A percentile compares a stretch with the other conserved stretches of the same genome.
phyloP scores from a whole-genome alignment of 2,113 vertebrate genomes.

The Periophthalmus modestus region DNA sequence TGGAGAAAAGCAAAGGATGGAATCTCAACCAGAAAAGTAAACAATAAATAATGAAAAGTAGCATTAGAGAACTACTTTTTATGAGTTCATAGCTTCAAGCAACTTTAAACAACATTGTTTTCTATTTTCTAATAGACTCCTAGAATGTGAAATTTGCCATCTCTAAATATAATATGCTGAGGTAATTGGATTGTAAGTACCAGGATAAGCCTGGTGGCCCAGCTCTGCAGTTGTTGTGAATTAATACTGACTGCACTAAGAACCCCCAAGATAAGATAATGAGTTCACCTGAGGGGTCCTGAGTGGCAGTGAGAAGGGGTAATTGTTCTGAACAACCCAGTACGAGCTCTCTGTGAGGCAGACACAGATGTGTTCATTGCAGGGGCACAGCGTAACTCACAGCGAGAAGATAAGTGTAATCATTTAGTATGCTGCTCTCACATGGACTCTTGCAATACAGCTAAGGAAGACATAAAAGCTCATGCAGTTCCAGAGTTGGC shows the following conservation, averaged over 20 bases:
- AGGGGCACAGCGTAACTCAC: conserved; percentile 16
- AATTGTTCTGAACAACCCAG: conserved; percentile 74
- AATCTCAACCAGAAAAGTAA: background rate
- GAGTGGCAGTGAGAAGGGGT: conserved; percentile 65
- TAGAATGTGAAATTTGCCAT: background rate
- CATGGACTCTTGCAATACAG: background rate
- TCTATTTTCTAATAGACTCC: background rate
- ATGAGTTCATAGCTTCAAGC: background rate
- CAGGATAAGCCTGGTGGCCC: conserved; percentile 27
- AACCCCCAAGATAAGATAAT: conserved; percentile 66
- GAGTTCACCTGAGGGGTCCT: conserved; percentile 70
- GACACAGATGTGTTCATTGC: background rate
- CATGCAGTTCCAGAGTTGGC: background rate
- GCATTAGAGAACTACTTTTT: background rate
- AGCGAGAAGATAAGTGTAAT: conserved; percentile 17
- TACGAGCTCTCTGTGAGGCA: conserved; percentile 59
- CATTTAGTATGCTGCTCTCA: conserved; percentile 12
- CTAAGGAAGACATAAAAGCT: background rate
- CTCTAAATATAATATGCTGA: background rate
- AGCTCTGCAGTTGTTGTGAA: conserved; percentile 54
- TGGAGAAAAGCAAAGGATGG: background rate
- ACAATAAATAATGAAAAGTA: background rate
- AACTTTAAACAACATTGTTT: background rate
- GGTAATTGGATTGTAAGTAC: conserved; percentile 44
- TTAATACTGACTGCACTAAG: conserved; percentile 61